Base-by-base conservation (phyloP, 1,140 invertebrate genomes). In the Pemphigus obesinymphae region DNA sequence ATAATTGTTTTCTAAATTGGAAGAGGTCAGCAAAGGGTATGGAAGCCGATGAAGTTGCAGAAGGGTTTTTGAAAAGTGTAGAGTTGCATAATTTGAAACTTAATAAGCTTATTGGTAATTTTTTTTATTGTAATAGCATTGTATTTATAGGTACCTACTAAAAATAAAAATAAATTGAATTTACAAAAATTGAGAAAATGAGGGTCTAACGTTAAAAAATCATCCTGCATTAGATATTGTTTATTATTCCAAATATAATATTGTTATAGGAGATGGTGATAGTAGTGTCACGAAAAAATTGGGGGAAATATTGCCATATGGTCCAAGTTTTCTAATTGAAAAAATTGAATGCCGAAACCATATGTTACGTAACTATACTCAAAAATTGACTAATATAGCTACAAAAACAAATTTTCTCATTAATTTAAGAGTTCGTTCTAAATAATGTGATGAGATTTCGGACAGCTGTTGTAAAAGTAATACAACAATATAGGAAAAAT, bases 31-130 rank as follows among this genome's bases (percentile, higher is more conserved):
- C n/a, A n/a, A n/a, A n/a, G n/a, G n/a, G n/a, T n/a, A n/a, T n/a
- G n/a, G n/a, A n/a, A n/a, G n/a, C n/a, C n/a, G n/a, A n/a, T n/a
- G n/a, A n/a, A n/a, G n/a, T n/a, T n/a, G n/a, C n/a, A n/a, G n/a
- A n/a, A n/a, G n/a, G n/a, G n/a, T n/a, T n/a, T n/a, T n/a, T n/a
- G n/a, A n/a, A n/a, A n/a, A n/a, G n/a, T n/a, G n/a, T n/a, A n/a
- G n/a, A n/a, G n/a, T n/a, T n/a, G n/a, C n/a, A n/a, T n/a, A n/a
- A n/a, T n/a, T n/a, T n/a, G n/a, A 66, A 66, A 66, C 34, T 34
- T 66, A 66, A 66, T 34, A 66, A 66, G 31, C 61, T 34, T 37
- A 66, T 66, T 31, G 61, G 61, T 66, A 66, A 66, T 45, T 17
- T 11, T 45, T 15, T 45, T 45, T 45, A 2, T 15, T 53, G 48